Conservation (phyloP, 2,797 vertebrate genomes). For the Danio jaintianensis region DNA sequence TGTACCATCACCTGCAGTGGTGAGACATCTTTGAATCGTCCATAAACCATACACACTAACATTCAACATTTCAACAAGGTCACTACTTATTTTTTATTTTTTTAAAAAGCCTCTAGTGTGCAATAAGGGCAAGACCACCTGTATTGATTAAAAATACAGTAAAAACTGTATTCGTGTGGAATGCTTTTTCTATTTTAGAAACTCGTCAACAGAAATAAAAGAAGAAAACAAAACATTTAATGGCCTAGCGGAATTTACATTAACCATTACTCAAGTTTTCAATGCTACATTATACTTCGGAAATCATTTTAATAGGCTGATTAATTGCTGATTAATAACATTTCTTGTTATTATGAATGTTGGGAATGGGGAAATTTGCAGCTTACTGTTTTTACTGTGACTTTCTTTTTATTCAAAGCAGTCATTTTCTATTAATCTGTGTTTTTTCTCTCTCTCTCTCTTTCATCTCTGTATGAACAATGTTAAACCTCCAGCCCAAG, state of each 20-base stretch:
- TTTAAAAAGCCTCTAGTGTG: too few species aligned
- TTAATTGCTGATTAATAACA: background rate
- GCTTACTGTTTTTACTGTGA: background rate
- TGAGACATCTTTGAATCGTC: slow-evolving; percentile 68
- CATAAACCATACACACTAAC: too few species aligned
- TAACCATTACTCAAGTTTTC: background rate
- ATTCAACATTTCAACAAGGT: too few species aligned
- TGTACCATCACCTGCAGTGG: slow-evolving; percentile 93
- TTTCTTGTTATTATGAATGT: background rate
- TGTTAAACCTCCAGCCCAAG: slow-evolving; percentile 82
- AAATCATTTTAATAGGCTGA: background rate
- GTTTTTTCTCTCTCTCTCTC: background rate
- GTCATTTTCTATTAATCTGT: background rate
- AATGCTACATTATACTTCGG: background rate
- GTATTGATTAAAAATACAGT: too few species aligned
- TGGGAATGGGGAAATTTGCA: too few species aligned
- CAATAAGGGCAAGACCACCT: too few species aligned
- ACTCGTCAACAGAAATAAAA: too few species aligned
- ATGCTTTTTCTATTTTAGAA: too few species aligned
- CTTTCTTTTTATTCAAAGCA: background rate
- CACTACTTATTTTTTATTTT: too few species aligned
- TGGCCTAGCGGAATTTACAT: background rate
- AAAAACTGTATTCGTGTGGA: too few species aligned
- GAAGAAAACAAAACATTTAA: background rate
- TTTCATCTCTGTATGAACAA: background rate